A percentile compares a stretch with the other conserved stretches of the same genome.
These are phyloP conservation scores for Cyprinella venusta DNA, from an alignment of 2,797 vertebrate species.

Conservation along the genomic window DNA sequence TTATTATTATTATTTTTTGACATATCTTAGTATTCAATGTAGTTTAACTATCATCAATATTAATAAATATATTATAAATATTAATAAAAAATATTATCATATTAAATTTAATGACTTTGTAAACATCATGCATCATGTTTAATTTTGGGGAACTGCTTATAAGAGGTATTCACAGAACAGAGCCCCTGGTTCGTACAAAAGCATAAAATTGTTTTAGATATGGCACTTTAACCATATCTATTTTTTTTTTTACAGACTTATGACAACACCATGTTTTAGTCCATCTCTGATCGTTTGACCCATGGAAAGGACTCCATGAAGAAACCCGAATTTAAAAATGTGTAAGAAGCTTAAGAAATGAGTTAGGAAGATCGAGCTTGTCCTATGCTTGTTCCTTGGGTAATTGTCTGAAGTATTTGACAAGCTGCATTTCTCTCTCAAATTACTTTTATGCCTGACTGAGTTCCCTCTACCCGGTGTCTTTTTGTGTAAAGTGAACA, in stretches of 20 bases:
- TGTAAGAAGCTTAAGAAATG: constrained; percentile 32
- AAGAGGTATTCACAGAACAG: not conserved
- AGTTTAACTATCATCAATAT: too few species aligned
- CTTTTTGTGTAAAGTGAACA: constrained; percentile 54
- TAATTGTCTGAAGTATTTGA: constrained; percentile 57
- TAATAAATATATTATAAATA: too few species aligned
- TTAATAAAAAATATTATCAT: too few species aligned
- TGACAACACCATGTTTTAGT: not conserved
- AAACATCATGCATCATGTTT: not conserved
- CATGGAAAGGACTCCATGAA: not conserved
- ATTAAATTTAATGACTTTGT: too few species aligned
- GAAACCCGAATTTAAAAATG: not conserved
- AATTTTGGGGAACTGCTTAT: not conserved
- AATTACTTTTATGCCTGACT: constrained; percentile 59
- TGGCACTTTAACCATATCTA: not conserved
- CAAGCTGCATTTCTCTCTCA: constrained; percentile 53
- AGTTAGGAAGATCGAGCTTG: constrained; percentile 30
- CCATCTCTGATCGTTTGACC: not conserved
- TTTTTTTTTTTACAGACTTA: not conserved
- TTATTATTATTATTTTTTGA: too few species aligned
- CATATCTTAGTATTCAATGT: too few species aligned
- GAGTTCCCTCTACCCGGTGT: constrained; percentile 8
- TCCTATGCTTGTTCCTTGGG: constrained; percentile 35
- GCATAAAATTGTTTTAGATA: not conserved
- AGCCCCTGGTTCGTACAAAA: not conserved